phyloP scores from a whole-genome alignment of 1,140 invertebrate genomes.

The Brachionus koreanus region DNA sequence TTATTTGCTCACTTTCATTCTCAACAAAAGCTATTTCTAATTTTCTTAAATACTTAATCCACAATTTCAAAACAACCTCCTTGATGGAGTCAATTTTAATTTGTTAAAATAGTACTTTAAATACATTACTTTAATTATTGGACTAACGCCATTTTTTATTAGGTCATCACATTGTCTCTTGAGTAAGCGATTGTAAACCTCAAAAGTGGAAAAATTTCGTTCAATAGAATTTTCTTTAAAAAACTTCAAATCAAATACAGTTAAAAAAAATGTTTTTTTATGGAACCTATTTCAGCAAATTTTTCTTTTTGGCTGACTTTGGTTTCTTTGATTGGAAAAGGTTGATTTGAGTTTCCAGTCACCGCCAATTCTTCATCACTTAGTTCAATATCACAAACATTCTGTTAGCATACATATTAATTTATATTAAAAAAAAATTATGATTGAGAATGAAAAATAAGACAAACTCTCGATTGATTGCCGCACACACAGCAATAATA shows the following conservation, averaged over 20 bases:
- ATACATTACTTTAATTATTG: not conserved
- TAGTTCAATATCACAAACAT: conserved; percentile 40
- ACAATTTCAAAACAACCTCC: conserved; percentile 32
- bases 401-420: not conserved
- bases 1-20: conserved; percentile 6
- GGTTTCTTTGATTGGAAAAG: not conserved
- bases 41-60: conserved; percentile 23
- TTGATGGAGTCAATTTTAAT: not conserved
- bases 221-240: not conserved
- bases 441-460: not conserved
- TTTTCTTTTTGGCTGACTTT: not conserved
- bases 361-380: conserved; percentile 9
- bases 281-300: not conserved
- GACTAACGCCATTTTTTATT: not conserved
- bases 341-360: not conserved
- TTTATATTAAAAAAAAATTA: not conserved
- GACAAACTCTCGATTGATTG: not conserved
- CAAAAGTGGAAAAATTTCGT: conserved; percentile 5
- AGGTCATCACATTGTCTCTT: conserved; percentile 40
- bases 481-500: conserved; percentile 37
- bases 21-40: conserved; percentile 26
- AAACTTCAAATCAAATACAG: not conserved
- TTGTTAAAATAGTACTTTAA: not conserved
- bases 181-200: conserved; percentile 13
- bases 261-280: not conserved